phyloP scores from a whole-genome alignment of 2,888 invertebrate species.

The Pollenia griseotomentosa region DNA sequence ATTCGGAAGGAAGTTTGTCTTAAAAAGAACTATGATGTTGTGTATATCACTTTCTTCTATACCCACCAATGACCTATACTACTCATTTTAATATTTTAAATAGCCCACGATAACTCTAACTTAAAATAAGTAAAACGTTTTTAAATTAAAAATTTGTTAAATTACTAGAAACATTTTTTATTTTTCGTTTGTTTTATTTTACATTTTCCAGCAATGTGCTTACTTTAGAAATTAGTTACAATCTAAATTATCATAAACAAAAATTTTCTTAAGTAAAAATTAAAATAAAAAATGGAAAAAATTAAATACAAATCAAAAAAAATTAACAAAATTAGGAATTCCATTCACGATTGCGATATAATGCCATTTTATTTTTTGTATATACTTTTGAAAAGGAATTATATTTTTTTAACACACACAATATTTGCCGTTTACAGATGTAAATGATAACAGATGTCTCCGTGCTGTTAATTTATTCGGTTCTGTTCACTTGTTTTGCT shows the following conservation, averaged over 20 bases:
- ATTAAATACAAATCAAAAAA: conserved; percentile 41
- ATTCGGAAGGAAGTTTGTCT: too few species aligned
- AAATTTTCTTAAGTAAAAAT: conserved; percentile 47
- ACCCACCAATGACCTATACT: too few species aligned
- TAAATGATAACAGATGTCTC: conserved; percentile 19
- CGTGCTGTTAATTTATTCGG: conserved; percentile 27
- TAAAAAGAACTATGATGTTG: too few species aligned
- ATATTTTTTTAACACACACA: conserved; percentile 53
- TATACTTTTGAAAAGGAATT: conserved; percentile 39
- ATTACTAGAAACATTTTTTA: conserved; percentile 62
- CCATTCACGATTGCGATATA: conserved; percentile 35
- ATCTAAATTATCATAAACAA: conserved; percentile 45
- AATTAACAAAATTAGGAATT: conserved; percentile 64
- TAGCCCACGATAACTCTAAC: too few species aligned
- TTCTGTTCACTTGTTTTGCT: conserved; percentile 18
- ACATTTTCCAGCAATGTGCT: conserved; percentile 72
- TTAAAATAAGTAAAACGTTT: conserved; percentile 17
- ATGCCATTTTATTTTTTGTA: conserved; percentile 19
- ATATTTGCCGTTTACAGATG: conserved; percentile 44
- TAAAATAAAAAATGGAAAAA: conserved; percentile 31
- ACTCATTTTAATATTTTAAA: too few species aligned
- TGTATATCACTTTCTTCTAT: too few species aligned
- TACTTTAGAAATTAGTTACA: conserved; percentile 66
- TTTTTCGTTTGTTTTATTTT: conserved; percentile 56
- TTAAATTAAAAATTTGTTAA: conserved; percentile 38